Base-by-base conservation (phyloP, 2,888 invertebrate genomes). In the Diarsia brunnea region DNA sequence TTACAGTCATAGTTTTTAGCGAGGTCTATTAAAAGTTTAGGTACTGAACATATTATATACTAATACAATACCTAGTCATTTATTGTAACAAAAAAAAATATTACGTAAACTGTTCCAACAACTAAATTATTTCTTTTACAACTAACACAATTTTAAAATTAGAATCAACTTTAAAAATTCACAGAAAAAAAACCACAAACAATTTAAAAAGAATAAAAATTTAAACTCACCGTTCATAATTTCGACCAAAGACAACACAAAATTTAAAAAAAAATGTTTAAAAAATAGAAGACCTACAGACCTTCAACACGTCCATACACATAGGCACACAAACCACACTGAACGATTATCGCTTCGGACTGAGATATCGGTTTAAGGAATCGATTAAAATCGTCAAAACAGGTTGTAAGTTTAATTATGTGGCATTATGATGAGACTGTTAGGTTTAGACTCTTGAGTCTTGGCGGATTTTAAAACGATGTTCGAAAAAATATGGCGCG, bases 391-490 rank as follows among this genome's bases (percentile, higher is more conserved):
- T 87, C 84, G 85, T 86, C 80, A 82, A 89, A 92, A 90, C 90
- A 82, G 89, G 92, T 91, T 90, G 79, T 76, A 68, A 72, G 73
- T 81, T 80, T 84, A 85, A 88, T 85, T 86, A 82, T 74, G 92
- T 91, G 91, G 92, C 93, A 90, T 91, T 89, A 91, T 89, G 85
- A 92, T 89, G 90, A 88, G 85, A 90, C 91, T 93, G 95, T 93
- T 94, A 93, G 93, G 95, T 94, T 93, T 93, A 92, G 93, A 92
- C 93, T 94, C 93, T 94, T 95, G 93, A 92, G 93, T 94, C 93
- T 94, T 95, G 95, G 91, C 93, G 94, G 95, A 94, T 95, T 96
- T 94, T 91, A 94, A 95, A 93, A 93, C 87, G 92, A 93, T 87
- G 87, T 87, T 84, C 81, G 88, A 93, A 95, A 94, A 91, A 93